Conservation (phyloP, 2,888 invertebrate species). For the Epinotia nisella region DNA sequence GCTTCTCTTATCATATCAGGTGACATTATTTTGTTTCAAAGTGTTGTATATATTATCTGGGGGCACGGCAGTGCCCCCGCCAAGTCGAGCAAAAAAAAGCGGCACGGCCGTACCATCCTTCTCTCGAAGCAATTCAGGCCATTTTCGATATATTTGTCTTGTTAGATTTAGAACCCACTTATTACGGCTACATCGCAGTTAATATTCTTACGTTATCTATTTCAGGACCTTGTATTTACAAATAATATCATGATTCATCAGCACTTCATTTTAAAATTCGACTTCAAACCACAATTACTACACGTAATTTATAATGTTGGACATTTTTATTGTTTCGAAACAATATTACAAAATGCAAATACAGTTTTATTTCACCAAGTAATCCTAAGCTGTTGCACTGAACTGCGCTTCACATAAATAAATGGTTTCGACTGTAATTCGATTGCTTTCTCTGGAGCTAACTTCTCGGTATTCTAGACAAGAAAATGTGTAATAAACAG, state of each 20-base stretch:
- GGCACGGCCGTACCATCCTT: no score
- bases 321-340: neutral
- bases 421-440: constrained; percentile 32
- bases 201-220: neutral
- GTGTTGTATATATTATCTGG: neutral
- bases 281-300: neutral
- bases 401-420: constrained; percentile 26
- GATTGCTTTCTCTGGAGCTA: constrained; percentile 50
- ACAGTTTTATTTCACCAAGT: constrained; percentile 21
- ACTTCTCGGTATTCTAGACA: constrained; percentile 59
- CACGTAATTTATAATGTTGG: neutral
- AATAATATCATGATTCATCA: neutral
- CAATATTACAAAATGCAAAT: constrained; percentile 7
- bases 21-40: constrained; percentile 7
- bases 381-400: neutral
- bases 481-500: constrained; percentile 60
- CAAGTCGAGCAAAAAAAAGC: no score
- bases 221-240: neutral
- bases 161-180: neutral
- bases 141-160: no score
- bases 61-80: no score
- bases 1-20: constrained; percentile 24
- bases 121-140: no score
- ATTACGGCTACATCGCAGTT: neutral
- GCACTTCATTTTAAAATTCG: neutral